Percentiles rank a stretch among this genome's conserved stretches.
These are phyloP conservation scores for Cavia aperea DNA, from an alignment of 2,113 vertebrate species.

Conservation along the genomic window DNA sequence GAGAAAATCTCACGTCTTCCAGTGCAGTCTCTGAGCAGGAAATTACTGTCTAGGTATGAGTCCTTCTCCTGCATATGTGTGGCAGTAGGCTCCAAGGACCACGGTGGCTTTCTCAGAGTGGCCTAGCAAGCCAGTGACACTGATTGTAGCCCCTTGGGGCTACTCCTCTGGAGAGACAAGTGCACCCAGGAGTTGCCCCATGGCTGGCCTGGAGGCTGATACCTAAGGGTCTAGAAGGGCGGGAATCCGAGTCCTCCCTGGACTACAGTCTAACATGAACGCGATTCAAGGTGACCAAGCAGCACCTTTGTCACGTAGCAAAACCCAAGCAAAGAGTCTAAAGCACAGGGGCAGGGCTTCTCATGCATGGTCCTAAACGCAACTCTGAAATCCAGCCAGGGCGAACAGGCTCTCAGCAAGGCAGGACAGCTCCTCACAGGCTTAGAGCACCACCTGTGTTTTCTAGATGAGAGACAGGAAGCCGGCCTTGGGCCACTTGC, in stretches of 20 bases:
- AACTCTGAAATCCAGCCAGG: background rate
- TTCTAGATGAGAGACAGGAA: background rate
- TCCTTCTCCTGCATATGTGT: background rate
- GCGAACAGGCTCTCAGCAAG: background rate
- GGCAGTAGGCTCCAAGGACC: background rate
- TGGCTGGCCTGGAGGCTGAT: background rate
- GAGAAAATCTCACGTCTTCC: background rate
- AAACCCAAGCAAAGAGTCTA: background rate
- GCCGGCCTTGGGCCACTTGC: background rate
- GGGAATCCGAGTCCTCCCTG: no score
- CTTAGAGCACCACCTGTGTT: background rate
- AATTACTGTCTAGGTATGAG: background rate
- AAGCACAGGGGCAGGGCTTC: background rate
- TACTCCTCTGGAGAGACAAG: background rate
- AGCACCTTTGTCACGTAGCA: background rate
- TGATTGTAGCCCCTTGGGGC: accelerated
- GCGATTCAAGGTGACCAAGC: accelerated
- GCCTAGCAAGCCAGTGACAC: background rate
- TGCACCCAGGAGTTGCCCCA: accelerated
- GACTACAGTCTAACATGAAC: background rate
- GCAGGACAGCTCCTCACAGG: background rate
- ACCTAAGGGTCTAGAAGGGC: background rate
- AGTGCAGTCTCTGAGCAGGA: background rate
- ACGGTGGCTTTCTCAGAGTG: background rate
- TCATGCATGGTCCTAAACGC: background rate